Evolutionary conservation across 2,888 invertebrate species (phyloP), one percentile per base, ranked within the genome.

Genomic region (Cactoblastis cactorum): DNA sequence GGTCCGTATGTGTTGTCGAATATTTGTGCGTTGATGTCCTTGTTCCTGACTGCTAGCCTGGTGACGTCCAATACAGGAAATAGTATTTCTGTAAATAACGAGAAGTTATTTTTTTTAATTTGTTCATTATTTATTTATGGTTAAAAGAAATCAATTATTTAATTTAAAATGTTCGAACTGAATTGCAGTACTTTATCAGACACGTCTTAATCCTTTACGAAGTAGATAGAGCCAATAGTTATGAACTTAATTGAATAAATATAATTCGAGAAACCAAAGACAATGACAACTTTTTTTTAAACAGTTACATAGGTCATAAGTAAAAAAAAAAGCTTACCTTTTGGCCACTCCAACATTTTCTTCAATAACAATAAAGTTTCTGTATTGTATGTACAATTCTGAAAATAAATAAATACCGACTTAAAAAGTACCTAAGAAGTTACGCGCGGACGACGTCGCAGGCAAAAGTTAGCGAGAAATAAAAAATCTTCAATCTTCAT

Each of bases 21-120:
- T 64, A 90, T 69, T 57, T 80, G 77, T 1, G 62, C 76, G 49
- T 90, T 89, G 4, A 95, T 90, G 2, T 91, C 85, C 65, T 92
- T 91, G 57, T 93, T 93, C 41, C 96, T 92, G 34, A 98, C 92
- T 0, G 96, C 95, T 69, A 98, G 83, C 58, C 98, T 92, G 11
- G 97, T 91, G 3, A 98, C 88, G 73, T 99, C 98, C 61, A 99
- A 81, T 3, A 95, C 95, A 0, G 98, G 98, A 73, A 98, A 97
- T 1, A 97, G 90, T 57, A 94, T 91, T 70, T 95, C 95, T 91
- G 80, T 50, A 84, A 90, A 53, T 1, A 50, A 59, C 3, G 22
- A 5, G 54, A 53, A 33, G 52, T 24, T 3, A 32, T 8, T 12
- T 14, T 4, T 39, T 39, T 39, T 19, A 14, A 17, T 8, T 38